These are phyloP conservation scores for Phaethornis superciliosus DNA, from an alignment of 2,113 vertebrate species.

Conservation along the genomic window DNA sequence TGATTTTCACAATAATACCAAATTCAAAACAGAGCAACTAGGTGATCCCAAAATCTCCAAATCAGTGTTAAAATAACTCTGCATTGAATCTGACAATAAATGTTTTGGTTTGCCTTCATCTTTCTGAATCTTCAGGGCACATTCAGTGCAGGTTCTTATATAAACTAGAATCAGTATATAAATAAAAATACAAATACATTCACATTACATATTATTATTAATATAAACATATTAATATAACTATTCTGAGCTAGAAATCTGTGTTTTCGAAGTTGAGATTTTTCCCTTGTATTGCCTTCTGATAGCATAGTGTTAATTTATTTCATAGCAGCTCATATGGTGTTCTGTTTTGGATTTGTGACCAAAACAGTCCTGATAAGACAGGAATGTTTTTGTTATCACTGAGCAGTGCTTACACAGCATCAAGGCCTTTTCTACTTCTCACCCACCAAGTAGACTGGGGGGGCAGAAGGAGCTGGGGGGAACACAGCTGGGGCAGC, in stretches of 20 bases:
- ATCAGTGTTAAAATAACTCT: neutral
- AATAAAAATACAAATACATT: neutral
- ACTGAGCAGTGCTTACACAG: neutral
- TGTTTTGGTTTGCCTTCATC: neutral
- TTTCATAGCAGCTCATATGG: neutral
- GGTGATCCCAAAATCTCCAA: neutral
- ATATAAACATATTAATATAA: neutral
- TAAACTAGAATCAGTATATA: neutral
- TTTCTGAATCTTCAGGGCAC: neutral
- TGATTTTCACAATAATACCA: neutral
- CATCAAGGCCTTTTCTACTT: neutral
- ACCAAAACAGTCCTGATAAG: neutral
- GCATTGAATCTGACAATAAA: neutral
- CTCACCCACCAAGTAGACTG: rapidly evolving
- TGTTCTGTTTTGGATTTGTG: neutral
- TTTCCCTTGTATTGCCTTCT: neutral
- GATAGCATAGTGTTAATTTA: neutral
- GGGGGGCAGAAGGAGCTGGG: rapidly evolving
- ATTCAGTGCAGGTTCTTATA: neutral
- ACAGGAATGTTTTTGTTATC: neutral
- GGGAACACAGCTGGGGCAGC: neutral
- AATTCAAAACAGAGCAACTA: neutral
- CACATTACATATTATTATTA: neutral
- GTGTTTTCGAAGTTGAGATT: neutral
- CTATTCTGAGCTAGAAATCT: neutral